phyloP scores from a whole-genome alignment of 2,797 vertebrate species.

The Pangasius djambal region DNA sequence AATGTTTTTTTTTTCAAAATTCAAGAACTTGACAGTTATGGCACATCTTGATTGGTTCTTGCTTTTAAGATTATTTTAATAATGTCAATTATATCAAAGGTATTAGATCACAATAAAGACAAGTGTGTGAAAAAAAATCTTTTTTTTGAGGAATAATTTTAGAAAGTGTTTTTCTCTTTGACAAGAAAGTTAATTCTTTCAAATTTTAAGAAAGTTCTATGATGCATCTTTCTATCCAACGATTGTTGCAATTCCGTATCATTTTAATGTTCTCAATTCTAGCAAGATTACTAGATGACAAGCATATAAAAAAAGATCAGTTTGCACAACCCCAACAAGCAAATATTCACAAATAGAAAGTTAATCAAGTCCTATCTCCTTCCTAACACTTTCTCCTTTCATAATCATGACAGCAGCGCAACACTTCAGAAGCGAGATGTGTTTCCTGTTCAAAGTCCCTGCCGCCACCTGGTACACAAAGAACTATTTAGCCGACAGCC shows the following conservation, averaged over 20 bases:
- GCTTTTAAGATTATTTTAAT: not conserved
- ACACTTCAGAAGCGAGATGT: conserved; percentile 71
- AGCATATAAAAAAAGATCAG: not conserved
- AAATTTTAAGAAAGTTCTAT: not conserved
- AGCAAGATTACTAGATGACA: not conserved
- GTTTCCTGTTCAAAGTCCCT: conserved; percentile 80
- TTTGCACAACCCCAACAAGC: not conserved
- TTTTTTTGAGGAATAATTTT: not conserved
- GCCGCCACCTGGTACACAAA: conserved; percentile 82
- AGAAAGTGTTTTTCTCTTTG: not conserved
- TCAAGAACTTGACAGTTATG: not conserved
- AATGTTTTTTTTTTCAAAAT: not conserved
- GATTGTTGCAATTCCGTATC: not conserved
- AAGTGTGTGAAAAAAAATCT: no score
- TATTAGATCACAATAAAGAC: not conserved
- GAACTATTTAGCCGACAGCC: conserved; percentile 83
- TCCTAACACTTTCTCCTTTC: conserved; percentile 62
- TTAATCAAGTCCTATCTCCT: conserved; percentile 65
- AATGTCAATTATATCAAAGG: not conserved
- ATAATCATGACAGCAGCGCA: conserved; percentile 63
- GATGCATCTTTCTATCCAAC: not conserved
- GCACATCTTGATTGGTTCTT: not conserved
- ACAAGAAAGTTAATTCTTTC: not conserved
- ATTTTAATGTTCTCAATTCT: not conserved
- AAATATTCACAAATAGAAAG: conserved; percentile 43